Evolutionary conservation across 2,888 invertebrate species (phyloP).

Genomic region (Erebia ligea): DNA sequence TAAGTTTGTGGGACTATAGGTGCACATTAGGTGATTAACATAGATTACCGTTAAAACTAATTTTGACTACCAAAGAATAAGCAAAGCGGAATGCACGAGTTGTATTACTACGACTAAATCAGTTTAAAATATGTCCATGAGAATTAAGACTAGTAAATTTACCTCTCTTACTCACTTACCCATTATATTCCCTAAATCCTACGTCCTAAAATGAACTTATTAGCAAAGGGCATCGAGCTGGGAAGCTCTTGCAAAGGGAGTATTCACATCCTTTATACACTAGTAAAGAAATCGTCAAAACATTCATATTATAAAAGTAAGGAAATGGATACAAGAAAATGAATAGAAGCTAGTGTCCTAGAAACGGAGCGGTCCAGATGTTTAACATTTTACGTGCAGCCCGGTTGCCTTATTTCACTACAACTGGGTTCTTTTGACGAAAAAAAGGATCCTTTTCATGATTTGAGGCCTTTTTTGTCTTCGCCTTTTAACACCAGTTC

Average conservation of each 20-base stretch:
- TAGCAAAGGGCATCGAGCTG: neutral
- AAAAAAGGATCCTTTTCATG: conserved; percentile 25
- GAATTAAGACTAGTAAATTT: too few species aligned
- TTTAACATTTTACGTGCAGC: conserved; percentile 61
- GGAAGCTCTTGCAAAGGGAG: neutral
- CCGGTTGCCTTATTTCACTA: conserved; percentile 43
- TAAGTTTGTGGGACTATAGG: too few species aligned
- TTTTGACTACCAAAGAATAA: too few species aligned
- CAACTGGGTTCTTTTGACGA: conserved; percentile 28
- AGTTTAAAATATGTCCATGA: too few species aligned
- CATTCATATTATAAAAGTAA: conserved; percentile 21
- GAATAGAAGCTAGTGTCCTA: conserved; percentile 61
- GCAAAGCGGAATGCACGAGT: too few species aligned
- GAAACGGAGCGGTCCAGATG: conserved; percentile 59
- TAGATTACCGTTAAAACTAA: too few species aligned
- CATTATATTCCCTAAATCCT: too few species aligned
- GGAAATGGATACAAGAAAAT: conserved; percentile 54
- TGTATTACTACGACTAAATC: too few species aligned
- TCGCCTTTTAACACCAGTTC: conserved; percentile 15
- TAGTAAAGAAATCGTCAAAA: neutral
- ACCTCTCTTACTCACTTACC: too few species aligned
- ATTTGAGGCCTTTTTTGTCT: conserved; percentile 25
- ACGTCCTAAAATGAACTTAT: too few species aligned
- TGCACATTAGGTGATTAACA: too few species aligned
- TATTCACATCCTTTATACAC: neutral